phyloP scores from a whole-genome alignment of 2,888 invertebrate genomes.

The Andrena chrysosceles region DNA sequence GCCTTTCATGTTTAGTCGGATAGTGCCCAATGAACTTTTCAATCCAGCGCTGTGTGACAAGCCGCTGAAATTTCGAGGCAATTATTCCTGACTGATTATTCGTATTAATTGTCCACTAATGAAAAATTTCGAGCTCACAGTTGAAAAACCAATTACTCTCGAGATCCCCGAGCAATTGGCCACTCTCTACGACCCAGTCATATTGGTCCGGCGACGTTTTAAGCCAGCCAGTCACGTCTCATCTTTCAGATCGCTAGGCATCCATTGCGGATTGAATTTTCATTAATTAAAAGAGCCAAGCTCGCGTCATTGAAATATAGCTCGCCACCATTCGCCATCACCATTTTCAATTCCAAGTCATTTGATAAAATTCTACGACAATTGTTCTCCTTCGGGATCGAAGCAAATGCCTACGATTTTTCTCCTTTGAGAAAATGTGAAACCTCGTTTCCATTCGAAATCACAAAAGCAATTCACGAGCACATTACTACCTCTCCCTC shows the following conservation, averaged over 20 bases:
- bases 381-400: not conserved
- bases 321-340: not conserved
- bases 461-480: not conserved
- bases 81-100: slow-evolving; percentile 11
- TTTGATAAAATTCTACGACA: not conserved
- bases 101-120: slow-evolving; percentile 15
- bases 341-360: not conserved
- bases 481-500: not conserved
- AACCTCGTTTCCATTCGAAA: slow-evolving; percentile 17
- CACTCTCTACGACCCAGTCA: not conserved
- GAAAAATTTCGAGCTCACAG: not conserved
- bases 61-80: slow-evolving; percentile 1
- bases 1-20: not conserved
- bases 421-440: not conserved
- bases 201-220: too few species aligned
- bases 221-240: too few species aligned
- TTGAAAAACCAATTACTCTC: not conserved
- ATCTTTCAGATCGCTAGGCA: not conserved
- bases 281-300: not conserved
- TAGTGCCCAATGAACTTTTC: not conserved
- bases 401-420: not conserved
- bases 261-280: slow-evolving; percentile 1
- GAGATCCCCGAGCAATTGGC: not conserved
- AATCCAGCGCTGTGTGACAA: not conserved
- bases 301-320: not conserved